Evolutionary conservation across 53 echinoderm and acorn worm genomes (phyloP).

Genomic region (Hippasteria phrygiana): DNA sequence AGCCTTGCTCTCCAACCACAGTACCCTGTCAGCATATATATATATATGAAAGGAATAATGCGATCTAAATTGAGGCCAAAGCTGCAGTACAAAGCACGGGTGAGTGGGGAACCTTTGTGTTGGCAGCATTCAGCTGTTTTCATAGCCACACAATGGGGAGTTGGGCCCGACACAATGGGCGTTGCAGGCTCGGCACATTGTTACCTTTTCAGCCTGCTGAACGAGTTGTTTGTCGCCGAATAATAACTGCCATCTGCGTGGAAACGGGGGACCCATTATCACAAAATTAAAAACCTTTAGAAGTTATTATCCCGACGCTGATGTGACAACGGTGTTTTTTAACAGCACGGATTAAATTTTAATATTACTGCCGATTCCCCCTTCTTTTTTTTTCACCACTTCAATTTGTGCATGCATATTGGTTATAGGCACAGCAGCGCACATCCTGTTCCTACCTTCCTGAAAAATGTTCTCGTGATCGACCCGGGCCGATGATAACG

Average conservation of each 20-base stretch:
- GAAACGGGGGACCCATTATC: slow-evolving; percentile 43
- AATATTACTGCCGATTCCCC: slow-evolving; percentile 14
- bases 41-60: too few species aligned
- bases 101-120: slow-evolving; percentile 5
- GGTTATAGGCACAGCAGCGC: not conserved
- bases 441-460: not conserved
- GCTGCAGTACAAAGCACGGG: not conserved
- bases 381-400: too few species aligned
- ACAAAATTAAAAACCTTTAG: slow-evolving; percentile 37
- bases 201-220: slow-evolving; percentile 15
- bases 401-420: too few species aligned
- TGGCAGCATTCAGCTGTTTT: slow-evolving; percentile 59
- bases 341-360: not conserved
- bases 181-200: not conserved
- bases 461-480: not conserved
- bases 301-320: slow-evolving; percentile 18
- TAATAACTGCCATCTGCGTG: slow-evolving; percentile 59
- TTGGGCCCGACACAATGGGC: slow-evolving; percentile 18
- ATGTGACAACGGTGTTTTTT: not conserved
- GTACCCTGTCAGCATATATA: too few species aligned
- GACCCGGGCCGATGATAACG: slow-evolving; percentile 19
- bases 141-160: slow-evolving; percentile 38
- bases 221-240: slow-evolving; percentile 36
- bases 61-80: too few species aligned
- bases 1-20: too few species aligned